Percentiles rank a stretch among this genome's conserved stretches.
Evolutionary conservation across 2,113 vertebrate genomes (phyloP).

Genomic region (Crypturellus undulatus): DNA sequence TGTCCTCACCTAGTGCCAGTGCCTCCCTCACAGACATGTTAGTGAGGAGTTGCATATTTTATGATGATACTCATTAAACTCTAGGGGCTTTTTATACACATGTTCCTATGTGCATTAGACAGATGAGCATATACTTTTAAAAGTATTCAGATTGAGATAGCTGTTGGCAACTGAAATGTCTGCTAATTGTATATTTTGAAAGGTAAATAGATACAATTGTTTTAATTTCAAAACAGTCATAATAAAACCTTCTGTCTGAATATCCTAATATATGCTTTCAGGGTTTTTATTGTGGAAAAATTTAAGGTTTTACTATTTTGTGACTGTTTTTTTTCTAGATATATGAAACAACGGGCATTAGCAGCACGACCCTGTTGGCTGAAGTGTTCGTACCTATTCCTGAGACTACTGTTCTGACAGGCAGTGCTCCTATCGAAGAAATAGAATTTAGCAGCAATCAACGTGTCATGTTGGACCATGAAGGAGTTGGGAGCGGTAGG

Average conservation of each 20-base stretch:
- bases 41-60: neutral
- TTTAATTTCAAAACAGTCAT: neutral
- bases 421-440: slow-evolving; percentile 84
- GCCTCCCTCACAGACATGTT: neutral
- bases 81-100: neutral
- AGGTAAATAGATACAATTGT: neutral
- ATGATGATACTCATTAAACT: neutral
- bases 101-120: neutral
- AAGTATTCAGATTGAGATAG: neutral
- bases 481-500: slow-evolving; percentile 95
- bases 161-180: neutral
- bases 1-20: neutral
- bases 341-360: slow-evolving; percentile 85
- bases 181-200: neutral
- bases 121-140: neutral
- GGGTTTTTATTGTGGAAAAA: neutral
- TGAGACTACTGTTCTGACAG: slow-evolving; percentile 86
- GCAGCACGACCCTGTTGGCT: slow-evolving; percentile 79
- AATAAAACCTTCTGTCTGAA: neutral
- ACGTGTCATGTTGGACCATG: slow-evolving; percentile 88
- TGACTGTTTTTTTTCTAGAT: slow-evolving; percentile 75
- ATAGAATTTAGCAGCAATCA: slow-evolving; percentile 95
- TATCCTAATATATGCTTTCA: neutral
- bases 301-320: neutral
- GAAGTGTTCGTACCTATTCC: slow-evolving; percentile 92